Percentiles rank a stretch among this genome's conserved stretches.
phyloP scores from a whole-genome alignment of 2,888 invertebrate species.

The Agrochola macilenta region DNA sequence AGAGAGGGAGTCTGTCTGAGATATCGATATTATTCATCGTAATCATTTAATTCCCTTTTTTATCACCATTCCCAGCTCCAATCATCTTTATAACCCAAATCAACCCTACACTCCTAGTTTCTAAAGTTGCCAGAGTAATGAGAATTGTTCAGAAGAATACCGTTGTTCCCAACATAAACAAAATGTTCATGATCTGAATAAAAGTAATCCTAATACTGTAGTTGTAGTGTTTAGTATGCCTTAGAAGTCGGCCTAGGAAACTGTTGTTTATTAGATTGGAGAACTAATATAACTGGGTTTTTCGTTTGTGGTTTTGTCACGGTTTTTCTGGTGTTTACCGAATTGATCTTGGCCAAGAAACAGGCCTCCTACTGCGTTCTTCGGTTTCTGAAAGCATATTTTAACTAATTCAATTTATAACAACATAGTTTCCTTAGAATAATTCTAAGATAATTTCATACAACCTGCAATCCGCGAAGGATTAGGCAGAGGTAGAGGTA shows the following conservation, averaged over 20 bases:
- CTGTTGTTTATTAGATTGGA: slow-evolving; percentile 6
- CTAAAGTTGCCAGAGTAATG: slow-evolving; percentile 59
- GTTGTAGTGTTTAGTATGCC: slow-evolving; percentile 16
- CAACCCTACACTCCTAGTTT: slow-evolving; percentile 10
- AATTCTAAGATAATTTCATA: too few species aligned
- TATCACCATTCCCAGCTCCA: background rate
- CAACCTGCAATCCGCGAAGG: too few species aligned
- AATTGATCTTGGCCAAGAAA: background rate
- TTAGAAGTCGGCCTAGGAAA: background rate
- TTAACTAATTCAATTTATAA: too few species aligned
- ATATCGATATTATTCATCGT: background rate
- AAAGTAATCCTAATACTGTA: slow-evolving; percentile 33
- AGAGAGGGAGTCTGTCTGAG: background rate
- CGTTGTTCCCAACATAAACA: slow-evolving; percentile 56
- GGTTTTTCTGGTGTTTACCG: background rate
- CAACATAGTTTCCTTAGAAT: too few species aligned
- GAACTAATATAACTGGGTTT: background rate
- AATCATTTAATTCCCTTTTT: slow-evolving; percentile 1
- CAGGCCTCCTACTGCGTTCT: too few species aligned
- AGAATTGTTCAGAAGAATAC: slow-evolving; percentile 56
- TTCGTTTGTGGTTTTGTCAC: background rate
- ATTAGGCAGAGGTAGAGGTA: too few species aligned
- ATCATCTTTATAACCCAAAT: slow-evolving; percentile 11
- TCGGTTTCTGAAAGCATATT: too few species aligned
- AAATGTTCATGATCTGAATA: slow-evolving; percentile 61